Evolutionary conservation across 2,888 invertebrate genomes (phyloP), one percentile per base, ranked within the genome.

Genomic region (Machimus rusticus): DNA sequence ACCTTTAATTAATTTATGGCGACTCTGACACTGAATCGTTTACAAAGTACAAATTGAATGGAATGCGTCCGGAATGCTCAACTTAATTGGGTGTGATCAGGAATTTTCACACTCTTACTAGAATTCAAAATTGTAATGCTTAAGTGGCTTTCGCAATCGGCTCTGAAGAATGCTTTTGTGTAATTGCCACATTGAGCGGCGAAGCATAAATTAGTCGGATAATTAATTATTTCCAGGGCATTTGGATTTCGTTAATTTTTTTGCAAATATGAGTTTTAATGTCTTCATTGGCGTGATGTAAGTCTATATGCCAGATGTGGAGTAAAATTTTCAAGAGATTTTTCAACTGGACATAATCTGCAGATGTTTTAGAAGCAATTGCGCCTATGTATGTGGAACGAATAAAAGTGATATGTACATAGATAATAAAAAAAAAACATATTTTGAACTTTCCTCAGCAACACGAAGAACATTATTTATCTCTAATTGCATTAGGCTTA

Each of bases 1-100:
- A 46, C 43, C 14, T 43, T 6, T 43, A 78, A 78, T 78, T 78
- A 78, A 78, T 78, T 78, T 78, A 78, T 78, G 78, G n/a, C 76
- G 76, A 14, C 76, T 76, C 37, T 76, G 76, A 37, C 76, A 76
- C 37, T 76, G 76, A 78, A 78, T 78, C 46, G 23, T 78, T 78
- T 46, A 46, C 5, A 78, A 46, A 78, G 4, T 2, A 23, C 46
- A 43, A 78, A 78, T 78, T 78, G 46, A 78, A 78, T 43, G 78
- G 78, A 78, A 78, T 76, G 34, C 76, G 39, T 8, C 8, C 28
- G 76, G 76, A 34, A 76, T 43, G 28, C 43, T 28, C 23, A 39
- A 23, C 6, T 46, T 43, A 78, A 78, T 78, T 78, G 43, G 46
- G n/a, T 78, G 8, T 28, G 46, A 78, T 37, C 76, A 37, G 76